Conservation (phyloP, 1,140 invertebrate genomes). For the Meteorus sp. region DNA sequence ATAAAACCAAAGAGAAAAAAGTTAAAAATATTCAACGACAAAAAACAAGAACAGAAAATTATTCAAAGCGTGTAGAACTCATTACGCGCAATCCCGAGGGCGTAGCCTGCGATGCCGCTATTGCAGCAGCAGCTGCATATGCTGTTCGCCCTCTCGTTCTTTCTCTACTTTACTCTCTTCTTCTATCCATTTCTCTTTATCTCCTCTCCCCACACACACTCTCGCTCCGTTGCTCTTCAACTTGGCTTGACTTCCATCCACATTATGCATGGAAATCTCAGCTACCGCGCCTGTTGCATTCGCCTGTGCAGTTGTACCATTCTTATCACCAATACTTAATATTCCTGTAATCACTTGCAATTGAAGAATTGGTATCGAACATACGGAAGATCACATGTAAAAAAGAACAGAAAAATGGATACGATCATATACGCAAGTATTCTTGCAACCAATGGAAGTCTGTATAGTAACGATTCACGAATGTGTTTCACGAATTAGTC, state of each 20-base stretch:
- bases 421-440: no score
- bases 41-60: constrained; percentile 19
- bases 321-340: constrained; percentile 13
- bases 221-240: no score
- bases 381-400: background rate
- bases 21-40: background rate
- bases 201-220: background rate
- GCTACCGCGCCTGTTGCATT: constrained; percentile 22
- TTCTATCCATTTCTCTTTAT: background rate
- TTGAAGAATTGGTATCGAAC: background rate
- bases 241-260: constrained; percentile 11
- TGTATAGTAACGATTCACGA: no score
- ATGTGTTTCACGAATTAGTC: constrained; percentile 3
- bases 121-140: constrained; percentile 24
- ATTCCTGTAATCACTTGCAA: constrained; percentile 8
- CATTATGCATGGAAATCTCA: constrained; percentile 31
- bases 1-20: background rate
- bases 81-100: constrained; percentile 31
- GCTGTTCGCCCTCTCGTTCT: background rate
- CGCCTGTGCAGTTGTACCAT: constrained; percentile 2
- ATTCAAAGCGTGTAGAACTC: constrained; percentile 31
- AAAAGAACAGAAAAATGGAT: background rate
- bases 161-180: background rate
- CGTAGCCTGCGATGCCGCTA: constrained; percentile 29
- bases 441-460: background rate